Conservation (phyloP, 2,797 vertebrate genomes). For the Pelodytes ibericus region DNA sequence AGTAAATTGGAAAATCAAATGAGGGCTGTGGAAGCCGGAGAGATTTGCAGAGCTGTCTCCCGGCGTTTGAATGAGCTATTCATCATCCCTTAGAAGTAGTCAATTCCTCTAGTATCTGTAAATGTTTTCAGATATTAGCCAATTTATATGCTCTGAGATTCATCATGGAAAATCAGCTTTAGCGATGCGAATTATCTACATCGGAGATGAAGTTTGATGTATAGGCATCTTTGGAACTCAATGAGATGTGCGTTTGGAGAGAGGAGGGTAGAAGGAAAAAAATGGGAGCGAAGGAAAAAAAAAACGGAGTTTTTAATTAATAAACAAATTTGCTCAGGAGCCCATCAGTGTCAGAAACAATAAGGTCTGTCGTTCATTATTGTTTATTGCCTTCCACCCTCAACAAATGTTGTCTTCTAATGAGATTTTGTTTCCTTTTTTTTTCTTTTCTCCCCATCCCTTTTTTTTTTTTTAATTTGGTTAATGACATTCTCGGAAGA, state of each 20-base stretch:
- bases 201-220: constrained; percentile 99
- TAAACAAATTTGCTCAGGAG: constrained; percentile 99
- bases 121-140: constrained; percentile 99
- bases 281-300: constrained; percentile 69
- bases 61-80: constrained; percentile 97
- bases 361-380: constrained; percentile 98
- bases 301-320: constrained; percentile 97
- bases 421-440: constrained; percentile 93
- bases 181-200: constrained; percentile 98
- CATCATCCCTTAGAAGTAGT: constrained; percentile 99
- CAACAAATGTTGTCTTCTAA: constrained; percentile 98
- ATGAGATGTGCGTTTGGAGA: constrained; percentile 81
- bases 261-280: constrained; percentile 33
- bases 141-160: constrained; percentile 99
- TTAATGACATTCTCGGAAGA: constrained; percentile 95
- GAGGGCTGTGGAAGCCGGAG: constrained; percentile 98
- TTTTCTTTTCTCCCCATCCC: constrained; percentile 64
- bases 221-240: constrained; percentile 97
- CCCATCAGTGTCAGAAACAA: constrained; percentile 99
- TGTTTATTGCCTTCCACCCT: constrained; percentile 97
- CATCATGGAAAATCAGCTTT: constrained; percentile 99
- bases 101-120: constrained; percentile 99
- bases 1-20: constrained; percentile 99
- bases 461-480: constrained; percentile 76
- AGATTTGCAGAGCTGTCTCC: constrained; percentile 99